phyloP scores from a whole-genome alignment of 2,113 vertebrate species.

The Pandion haliaetus region DNA sequence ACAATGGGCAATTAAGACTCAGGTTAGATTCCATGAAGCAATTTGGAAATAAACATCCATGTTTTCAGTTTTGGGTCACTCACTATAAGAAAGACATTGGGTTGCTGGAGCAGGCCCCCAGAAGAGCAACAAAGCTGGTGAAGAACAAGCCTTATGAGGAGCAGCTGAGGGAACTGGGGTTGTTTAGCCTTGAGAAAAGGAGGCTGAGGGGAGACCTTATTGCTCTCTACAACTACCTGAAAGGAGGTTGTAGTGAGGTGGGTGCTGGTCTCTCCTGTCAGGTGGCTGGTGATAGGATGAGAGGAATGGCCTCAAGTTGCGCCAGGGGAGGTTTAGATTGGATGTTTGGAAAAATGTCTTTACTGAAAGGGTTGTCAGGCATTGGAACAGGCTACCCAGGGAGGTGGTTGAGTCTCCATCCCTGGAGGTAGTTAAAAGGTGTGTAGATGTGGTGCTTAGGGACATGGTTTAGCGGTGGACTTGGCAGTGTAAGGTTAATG shows the following conservation, averaged over 20 bases:
- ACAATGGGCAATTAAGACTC: background rate
- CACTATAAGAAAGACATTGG: background rate
- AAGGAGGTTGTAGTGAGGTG: rapidly evolving
- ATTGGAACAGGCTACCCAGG: background rate
- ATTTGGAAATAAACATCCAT: background rate
- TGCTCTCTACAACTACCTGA: background rate
- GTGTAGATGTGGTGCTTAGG: background rate
- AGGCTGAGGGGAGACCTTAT: background rate
- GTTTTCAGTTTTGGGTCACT: background rate
- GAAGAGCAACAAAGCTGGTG: rapidly evolving
- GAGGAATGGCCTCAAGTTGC: background rate
- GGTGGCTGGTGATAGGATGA: background rate
- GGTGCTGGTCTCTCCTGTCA: background rate
- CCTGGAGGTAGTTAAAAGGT: background rate
- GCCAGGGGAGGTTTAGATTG: background rate
- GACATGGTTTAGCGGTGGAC: background rate
- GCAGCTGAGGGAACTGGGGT: background rate
- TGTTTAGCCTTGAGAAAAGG: background rate
- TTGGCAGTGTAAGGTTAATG: background rate
- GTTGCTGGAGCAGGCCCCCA: background rate
- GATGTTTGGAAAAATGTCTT: background rate
- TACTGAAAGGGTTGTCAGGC: background rate
- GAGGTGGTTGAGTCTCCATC: background rate
- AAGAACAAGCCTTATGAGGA: background rate
- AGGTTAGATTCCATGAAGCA: background rate